A percentile compares a stretch with the other conserved stretches of the same genome.
These are phyloP conservation scores for Tipula confusa DNA, from an alignment of 2,888 invertebrate species.

Conservation along the genomic window DNA sequence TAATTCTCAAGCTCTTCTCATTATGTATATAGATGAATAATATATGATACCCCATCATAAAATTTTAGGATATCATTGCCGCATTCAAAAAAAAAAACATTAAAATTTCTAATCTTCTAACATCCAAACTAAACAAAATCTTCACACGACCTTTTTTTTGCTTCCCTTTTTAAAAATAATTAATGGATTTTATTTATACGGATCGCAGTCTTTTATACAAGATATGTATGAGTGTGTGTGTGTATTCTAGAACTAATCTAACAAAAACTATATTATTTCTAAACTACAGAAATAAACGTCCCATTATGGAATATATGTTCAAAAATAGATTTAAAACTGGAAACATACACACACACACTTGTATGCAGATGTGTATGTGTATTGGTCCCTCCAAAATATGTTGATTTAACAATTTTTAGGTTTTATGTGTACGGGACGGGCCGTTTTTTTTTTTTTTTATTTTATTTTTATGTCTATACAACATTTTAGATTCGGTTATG, in stretches of 20 bases:
- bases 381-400: neutral
- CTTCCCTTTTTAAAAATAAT: constrained; percentile 25
- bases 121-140: constrained; percentile 26
- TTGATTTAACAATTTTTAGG: neutral
- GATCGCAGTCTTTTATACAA: neutral
- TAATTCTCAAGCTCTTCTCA: neutral
- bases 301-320: constrained; percentile 3
- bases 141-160: constrained; percentile 29
- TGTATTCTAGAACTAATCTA: neutral
- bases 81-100: neutral
- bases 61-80: constrained; percentile 17
- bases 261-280: neutral
- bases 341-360: neutral
- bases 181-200: neutral
- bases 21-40: neutral
- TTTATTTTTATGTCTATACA: neutral
- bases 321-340: neutral
- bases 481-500: neutral
- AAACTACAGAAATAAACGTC: neutral
- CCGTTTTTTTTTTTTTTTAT: neutral
- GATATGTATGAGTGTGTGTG: neutral
- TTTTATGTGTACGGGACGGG: neutral
- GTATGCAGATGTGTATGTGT: neutral
- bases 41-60: neutral
- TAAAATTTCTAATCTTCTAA: constrained; percentile 20